These are phyloP conservation scores for Bombus waltoni DNA, from an alignment of 1,140 invertebrate genomes.

Conservation along the genomic window DNA sequence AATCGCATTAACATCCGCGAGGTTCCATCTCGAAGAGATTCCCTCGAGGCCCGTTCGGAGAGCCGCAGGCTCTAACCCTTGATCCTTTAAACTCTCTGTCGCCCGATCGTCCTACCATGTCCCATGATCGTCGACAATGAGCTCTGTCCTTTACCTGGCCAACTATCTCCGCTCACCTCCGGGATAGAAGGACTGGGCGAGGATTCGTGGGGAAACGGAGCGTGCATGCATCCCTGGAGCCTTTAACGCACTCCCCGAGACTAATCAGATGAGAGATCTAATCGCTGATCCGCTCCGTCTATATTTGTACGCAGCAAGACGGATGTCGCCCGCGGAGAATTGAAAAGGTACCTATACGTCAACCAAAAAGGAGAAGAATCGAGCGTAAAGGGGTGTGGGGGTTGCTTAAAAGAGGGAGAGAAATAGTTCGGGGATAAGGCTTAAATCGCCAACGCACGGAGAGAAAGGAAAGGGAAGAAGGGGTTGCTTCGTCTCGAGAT, in stretches of 20 bases:
- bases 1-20: constrained; percentile 47
- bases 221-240: constrained; percentile 48
- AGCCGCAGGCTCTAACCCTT: constrained; percentile 16
- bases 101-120: constrained; percentile 26
- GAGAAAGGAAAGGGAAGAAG: background rate
- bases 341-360: constrained; percentile 50
- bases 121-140: constrained; percentile 38
- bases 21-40: constrained; percentile 9
- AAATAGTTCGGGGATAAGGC: constrained; percentile 35
- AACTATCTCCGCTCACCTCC: background rate
- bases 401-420: constrained; percentile 10
- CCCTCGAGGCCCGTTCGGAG: background rate
- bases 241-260: constrained; percentile 52
- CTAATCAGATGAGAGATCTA: constrained; percentile 64
- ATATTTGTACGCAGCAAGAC: constrained; percentile 60
- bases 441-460: constrained; percentile 58
- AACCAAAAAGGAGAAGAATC: constrained; percentile 10
- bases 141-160: constrained; percentile 3
- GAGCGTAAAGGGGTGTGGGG: background rate
- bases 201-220: constrained; percentile 21
- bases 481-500: constrained; percentile 60
- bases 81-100: constrained; percentile 35
- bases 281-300: constrained; percentile 61
- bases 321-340: constrained; percentile 54
- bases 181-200: background rate